Evolutionary conservation across 1,140 invertebrate genomes (phyloP), one percentile per base, ranked within the genome.

Genomic region (Meloidogyne hapla): DNA sequence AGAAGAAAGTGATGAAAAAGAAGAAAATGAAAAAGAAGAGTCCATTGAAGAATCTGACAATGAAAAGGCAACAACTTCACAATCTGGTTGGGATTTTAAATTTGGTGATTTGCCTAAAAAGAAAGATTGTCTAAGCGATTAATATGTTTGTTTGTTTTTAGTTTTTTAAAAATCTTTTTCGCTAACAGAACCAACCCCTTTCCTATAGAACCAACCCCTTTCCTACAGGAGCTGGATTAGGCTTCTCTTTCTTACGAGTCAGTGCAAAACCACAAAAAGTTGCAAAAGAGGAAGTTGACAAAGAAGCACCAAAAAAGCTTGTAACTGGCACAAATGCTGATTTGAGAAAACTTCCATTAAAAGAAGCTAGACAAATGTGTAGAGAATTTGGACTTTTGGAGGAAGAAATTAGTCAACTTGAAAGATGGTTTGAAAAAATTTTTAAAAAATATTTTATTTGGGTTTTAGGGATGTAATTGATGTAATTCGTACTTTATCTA

Each of bases 291-390:
- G 40, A 76, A 71, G 77, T 56, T 33, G 68, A 78, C 15, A 78
- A 67, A 23, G 74, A 40, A 40, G 93, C 94, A 81, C 93, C 94
- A 0, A 99, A 99, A 88, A 91, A 94, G 81, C 96, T 94, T 2
- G 96, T 99, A 0, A 99, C 96, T 0, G 97, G 97, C 61, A 99
- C 96, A 0, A 96, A 99, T 88, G 96, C 97, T 13, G 97, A 99
- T 91, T 91, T 99, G 77, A 90, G 97, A 77, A 91, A 95, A 76
- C 89, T 99, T 0, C 94, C 95, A 0, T 89, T 99, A 45, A 97
- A 96, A 82, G 94, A 98, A 85, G 97, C 97, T 4, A 99, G 98
- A 88, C 93, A 94, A 33, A 88, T 99, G 28, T 88, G 99, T 21
- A 91, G 94, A 64, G 96, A 98, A 87, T 98, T 96, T 88, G 95